Evolutionary conservation across 2,888 invertebrate species (phyloP).

Genomic region (Brenthis hecate): DNA sequence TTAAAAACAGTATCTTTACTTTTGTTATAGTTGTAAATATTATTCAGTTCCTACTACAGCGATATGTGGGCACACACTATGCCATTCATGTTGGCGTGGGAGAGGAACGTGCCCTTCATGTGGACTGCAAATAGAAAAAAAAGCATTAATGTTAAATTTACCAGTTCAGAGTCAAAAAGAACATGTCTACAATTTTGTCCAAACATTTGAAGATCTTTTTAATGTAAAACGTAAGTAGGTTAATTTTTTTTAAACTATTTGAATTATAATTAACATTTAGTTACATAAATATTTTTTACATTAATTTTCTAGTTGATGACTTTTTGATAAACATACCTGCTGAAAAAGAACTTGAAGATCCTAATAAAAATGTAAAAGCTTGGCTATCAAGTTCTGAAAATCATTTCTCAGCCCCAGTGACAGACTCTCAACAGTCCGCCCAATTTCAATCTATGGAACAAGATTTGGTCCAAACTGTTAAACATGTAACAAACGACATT

Average conservation of each 20-base stretch:
- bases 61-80: conserved; percentile 66
- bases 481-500: conserved; percentile 57
- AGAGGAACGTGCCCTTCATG: conserved; percentile 59
- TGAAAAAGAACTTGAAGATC: conserved; percentile 50
- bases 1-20: background rate
- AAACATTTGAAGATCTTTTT: conserved; percentile 62
- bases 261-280: conserved; percentile 1
- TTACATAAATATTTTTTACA: conserved; percentile 9
- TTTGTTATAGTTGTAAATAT: conserved; percentile 64
- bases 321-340: conserved; percentile 49
- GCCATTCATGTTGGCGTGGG: conserved; percentile 65
- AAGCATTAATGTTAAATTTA: conserved; percentile 54
- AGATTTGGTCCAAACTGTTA: conserved; percentile 47
- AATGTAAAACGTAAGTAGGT: conserved; percentile 59
- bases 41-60: conserved; percentile 64
- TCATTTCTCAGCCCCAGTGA: conserved; percentile 63
- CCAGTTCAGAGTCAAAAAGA: conserved; percentile 56
- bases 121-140: conserved; percentile 51
- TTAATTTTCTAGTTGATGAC: conserved; percentile 62
- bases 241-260: conserved; percentile 12
- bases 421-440: conserved; percentile 53
- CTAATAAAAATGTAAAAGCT: conserved; percentile 65
- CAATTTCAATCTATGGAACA: conserved; percentile 35
- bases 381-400: conserved; percentile 72
- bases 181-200: conserved; percentile 52